Evolutionary conservation across 2,797 vertebrate genomes (phyloP), one percentile per base, ranked within the genome.

Genomic region (Florisuga fusca): DNA sequence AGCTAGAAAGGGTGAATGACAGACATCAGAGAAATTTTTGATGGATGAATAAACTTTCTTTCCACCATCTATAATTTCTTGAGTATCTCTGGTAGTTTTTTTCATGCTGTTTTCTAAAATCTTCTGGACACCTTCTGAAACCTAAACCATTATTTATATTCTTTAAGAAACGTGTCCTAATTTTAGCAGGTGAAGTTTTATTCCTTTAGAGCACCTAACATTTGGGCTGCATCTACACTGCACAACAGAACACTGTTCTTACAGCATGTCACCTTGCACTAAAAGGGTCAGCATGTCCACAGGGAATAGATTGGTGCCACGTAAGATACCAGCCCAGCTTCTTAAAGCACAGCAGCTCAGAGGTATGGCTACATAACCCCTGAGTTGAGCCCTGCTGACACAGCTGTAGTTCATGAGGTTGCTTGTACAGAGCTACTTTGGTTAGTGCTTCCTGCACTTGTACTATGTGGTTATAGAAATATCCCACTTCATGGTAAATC

Each of bases 361-460:
- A 83, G 15, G 2, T 36, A 36, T 45, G 38, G 33, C 20, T 54
- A 10, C 2, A 1, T 38, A 54, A 50, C 26, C 18, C 31, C 38
- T 78, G 59, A 79, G 29, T 27, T 0, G 0, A 85, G 20, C 33
- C 38, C 43, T 78, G 36, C 34, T 46, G 53, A 46, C 1, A 4
- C 1, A 1, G 33, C 22, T 77, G 66, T 75, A 72, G 79, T 21
- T 73, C 38, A 61, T n/a, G 18, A 46, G 33, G 38, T 36, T 87
- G 3, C 62, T 81, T 90, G 38, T 72, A 84, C 66, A 59, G 55
- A 81, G 43, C 46, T 55, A 9, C 62, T 91, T 75, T 69, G 43
- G 54, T 84, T 59, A 48, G 38, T 53, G 75, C 43, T 75, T 93
- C 33, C 73, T 75, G 55, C 36, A 48, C 55, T 59, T 75, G 34